phyloP scores from a whole-genome alignment of 2,113 vertebrate species.

The Rhipidura dahli region DNA sequence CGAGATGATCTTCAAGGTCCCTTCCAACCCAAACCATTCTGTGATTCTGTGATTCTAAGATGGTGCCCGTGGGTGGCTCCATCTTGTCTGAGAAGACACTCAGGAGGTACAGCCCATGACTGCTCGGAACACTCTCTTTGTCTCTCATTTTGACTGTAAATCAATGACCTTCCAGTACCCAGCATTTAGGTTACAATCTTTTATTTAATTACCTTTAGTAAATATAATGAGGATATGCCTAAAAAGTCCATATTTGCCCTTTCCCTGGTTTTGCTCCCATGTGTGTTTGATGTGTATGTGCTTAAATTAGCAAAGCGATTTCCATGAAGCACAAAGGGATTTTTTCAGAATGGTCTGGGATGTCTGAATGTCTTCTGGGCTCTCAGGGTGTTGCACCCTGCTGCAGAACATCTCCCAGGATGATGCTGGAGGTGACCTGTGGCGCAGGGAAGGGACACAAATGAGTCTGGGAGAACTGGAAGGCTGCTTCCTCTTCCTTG shows the following conservation, averaged over 20 bases:
- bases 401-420: background rate
- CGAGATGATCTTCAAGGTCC: background rate
- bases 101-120: background rate
- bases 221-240: background rate
- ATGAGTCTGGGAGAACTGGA: background rate
- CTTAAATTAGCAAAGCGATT: background rate
- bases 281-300: background rate
- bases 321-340: background rate
- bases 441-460: background rate
- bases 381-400: background rate
- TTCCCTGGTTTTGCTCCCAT: background rate
- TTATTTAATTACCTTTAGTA: background rate
- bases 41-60: background rate
- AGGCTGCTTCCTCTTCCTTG: background rate
- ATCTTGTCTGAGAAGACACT: background rate
- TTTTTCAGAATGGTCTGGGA: background rate
- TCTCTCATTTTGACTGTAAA: background rate
- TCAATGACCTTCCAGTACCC: background rate
- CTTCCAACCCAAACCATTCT: background rate
- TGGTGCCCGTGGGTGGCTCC: fast-evolving
- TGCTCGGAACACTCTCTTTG: background rate
- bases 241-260: background rate
- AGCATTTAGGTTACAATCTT: background rate
- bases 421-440: background rate
- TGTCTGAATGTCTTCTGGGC: background rate